Evolutionary conservation across 2,888 invertebrate species (phyloP).

Genomic region (Rugalucina vietnamica): DNA sequence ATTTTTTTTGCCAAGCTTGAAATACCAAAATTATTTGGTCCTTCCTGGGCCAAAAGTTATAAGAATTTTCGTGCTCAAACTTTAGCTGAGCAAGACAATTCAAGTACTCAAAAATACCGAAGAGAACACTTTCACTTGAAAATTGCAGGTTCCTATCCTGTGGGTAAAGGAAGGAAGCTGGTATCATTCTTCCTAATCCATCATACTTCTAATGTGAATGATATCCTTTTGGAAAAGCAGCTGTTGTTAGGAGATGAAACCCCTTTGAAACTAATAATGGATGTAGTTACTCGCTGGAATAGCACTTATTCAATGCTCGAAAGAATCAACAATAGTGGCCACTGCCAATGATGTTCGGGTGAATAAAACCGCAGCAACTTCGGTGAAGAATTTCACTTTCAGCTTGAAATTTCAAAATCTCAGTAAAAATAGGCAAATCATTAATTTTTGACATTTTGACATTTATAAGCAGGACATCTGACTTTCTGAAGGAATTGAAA

Average conservation of each 20-base stretch:
- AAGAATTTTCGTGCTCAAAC: too few species aligned
- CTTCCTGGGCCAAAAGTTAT: too few species aligned
- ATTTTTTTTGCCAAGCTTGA: too few species aligned
- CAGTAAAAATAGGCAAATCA: too few species aligned
- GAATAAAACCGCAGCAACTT: neutral
- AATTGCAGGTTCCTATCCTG: constrained; percentile 4
- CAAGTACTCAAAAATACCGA: too few species aligned
- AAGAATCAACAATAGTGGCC: constrained; percentile 36
- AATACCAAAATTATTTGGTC: too few species aligned
- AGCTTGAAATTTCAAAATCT: too few species aligned
- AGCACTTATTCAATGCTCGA: constrained; percentile 34
- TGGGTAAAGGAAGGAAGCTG: constrained; percentile 26
- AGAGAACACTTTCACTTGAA: too few species aligned
- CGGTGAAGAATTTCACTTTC: constrained; percentile 5
- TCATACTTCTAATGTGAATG: constrained; percentile 34
- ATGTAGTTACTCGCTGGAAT: constrained; percentile 53
- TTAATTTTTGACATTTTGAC: too few species aligned
- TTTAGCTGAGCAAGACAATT: too few species aligned
- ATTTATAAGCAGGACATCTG: too few species aligned
- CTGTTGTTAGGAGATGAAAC: constrained; percentile 5
- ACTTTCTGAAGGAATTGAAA: too few species aligned
- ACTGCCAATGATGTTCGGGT: constrained; percentile 17
- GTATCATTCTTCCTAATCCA: constrained; percentile 47
- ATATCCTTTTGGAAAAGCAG: constrained; percentile 29
- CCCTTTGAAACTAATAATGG: constrained; percentile 34